phyloP scores from a whole-genome alignment of 2,888 invertebrate genomes.

The Macropis europaea region DNA sequence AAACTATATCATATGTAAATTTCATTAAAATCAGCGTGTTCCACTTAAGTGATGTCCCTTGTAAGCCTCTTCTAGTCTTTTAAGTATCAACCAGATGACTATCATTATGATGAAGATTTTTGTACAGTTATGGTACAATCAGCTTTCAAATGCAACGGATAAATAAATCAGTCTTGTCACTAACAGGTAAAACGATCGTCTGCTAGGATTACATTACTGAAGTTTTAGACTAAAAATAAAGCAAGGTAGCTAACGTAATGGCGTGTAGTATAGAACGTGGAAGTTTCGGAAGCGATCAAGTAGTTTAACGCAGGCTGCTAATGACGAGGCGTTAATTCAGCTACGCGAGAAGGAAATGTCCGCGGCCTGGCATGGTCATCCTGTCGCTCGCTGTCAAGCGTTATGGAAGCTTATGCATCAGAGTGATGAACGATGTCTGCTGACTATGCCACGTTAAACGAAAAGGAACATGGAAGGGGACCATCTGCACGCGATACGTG shows the following conservation, averaged over 20 bases:
- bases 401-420: slow-evolving; percentile 72
- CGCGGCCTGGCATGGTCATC: slow-evolving; percentile 57
- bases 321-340: slow-evolving; percentile 70
- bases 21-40: too few relatives aligned
- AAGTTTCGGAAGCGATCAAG: slow-evolving; percentile 44
- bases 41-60: too few relatives aligned
- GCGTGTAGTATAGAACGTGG: slow-evolving; percentile 7
- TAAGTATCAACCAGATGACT: too few relatives aligned
- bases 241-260: background rate
- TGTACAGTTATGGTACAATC: too few relatives aligned
- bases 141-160: too few relatives aligned
- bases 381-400: slow-evolving; percentile 62
- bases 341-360: slow-evolving; percentile 59
- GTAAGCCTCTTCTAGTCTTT: too few relatives aligned
- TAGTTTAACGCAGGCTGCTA: slow-evolving; percentile 55
- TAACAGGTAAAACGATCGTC: too few relatives aligned
- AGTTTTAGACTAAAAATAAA: background rate
- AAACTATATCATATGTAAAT: too few relatives aligned
- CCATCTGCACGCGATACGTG: slow-evolving; percentile 73
- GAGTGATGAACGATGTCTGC: slow-evolving; percentile 73
- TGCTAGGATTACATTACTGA: too few relatives aligned
- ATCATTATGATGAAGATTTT: too few relatives aligned
- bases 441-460: slow-evolving; percentile 61
- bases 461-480: slow-evolving; percentile 54
- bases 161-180: too few relatives aligned